These are phyloP conservation scores for rabbit (Oryctolagus cuniculus) DNA, from an alignment of 2,113 vertebrate genomes.

Conservation along the genomic window mOryCun1.1 NC_091449.1:11096001-11096500, in stretches of 20 bases:
- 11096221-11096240: constrained; percentile 68
- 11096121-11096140: neutral
- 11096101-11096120: neutral
- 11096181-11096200: neutral
- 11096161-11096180: neutral
- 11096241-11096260: constrained; percentile 78
- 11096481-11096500: constrained; percentile 55
- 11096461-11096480: neutral
- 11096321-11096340: neutral
- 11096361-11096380: neutral
- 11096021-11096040: neutral
- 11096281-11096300: constrained; percentile 56
- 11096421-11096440: neutral
- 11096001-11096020: too few species aligned
- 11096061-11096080: neutral
- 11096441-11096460: neutral
- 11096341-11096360: neutral
- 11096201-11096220: constrained; percentile 56
- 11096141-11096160: neutral
- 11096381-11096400: neutral
- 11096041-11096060: neutral
- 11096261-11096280: constrained; percentile 76
- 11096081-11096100: neutral
- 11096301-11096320: constrained; percentile 50
- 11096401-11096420: too few species aligned